Base-by-base conservation (phyloP, 2,113 vertebrate species). In the Pandion haliaetus region DNA sequence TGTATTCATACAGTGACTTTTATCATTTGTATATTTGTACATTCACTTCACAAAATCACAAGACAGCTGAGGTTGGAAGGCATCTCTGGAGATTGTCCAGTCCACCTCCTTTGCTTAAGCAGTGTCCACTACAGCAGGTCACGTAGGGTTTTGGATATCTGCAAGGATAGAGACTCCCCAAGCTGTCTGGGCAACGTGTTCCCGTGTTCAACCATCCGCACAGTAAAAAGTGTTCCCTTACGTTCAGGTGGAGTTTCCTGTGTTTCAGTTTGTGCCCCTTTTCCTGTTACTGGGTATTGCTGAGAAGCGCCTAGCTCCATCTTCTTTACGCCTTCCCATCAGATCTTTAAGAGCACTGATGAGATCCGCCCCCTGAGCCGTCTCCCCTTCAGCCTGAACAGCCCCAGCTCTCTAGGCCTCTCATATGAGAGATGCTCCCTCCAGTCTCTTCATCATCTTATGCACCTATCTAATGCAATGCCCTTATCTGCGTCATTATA, bases 1-100 rank as follows among this genome's bases (percentile, higher is more conserved):
- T 97, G 29, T 97, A 97, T 96, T 94, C 87, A 62, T 82, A 61
- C n/a, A 91, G 62, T 91, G n/a, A 89, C 66, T 85, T 85, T 90
- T 40, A 78, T 86, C 17, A 61, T 81, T 82, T 97, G 87, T 91
- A 86, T 78, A 92, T 94, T 92, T 88, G 63, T 93, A 78, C 87
- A 92, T 67, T 72, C 88, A 70, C 79, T 70, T 80, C n/a, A 38
- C 20, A 65, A 50, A 63, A 50, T 31, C 36, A 25, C 40, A 32
- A n/a, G 69, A 59, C 10, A 66, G 54, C 18, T 74, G 80, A 66
- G 55, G 80, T 21, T 92, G 91, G 88, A 61, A 81, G 76, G 71
- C 91, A 83, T 61, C 76, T 65, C 90, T 73, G 88, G 90, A 69
- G 71, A 80, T 44, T 54, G 49, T 16, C 85, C 28, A 34, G 71